A percentile compares a stretch with the other conserved stretches of the same genome.
Conservation (phyloP, 1,140 invertebrate genomes). For the Brachionus paranguensis region DNA sequence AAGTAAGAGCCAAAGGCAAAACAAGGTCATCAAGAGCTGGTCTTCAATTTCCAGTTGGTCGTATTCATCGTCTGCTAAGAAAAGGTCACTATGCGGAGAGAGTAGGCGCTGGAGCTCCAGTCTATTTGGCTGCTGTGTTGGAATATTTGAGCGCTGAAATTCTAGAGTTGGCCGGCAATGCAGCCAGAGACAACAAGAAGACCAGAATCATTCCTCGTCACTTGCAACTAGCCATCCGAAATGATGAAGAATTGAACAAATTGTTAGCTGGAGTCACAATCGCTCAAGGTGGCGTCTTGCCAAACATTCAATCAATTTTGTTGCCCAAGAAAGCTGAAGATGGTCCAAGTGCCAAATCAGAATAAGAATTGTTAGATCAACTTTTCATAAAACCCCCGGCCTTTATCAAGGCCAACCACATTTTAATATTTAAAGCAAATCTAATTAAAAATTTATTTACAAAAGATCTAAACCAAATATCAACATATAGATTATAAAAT, state of each 20-base stretch:
- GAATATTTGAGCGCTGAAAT: slow-evolving; percentile 56
- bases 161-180: slow-evolving; percentile 58
- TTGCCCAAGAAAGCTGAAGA: slow-evolving; percentile 49
- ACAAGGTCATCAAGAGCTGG: slow-evolving; percentile 63
- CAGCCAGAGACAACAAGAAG: background rate
- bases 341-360: background rate
- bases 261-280: background rate
- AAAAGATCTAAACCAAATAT: too few species aligned
- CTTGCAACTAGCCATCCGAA: background rate
- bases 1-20: slow-evolving; percentile 61
- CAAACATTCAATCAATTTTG: slow-evolving; percentile 53
- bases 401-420: slow-evolving; percentile 25
- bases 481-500: too few species aligned
- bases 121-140: slow-evolving; percentile 53
- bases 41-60: slow-evolving; percentile 62
- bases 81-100: slow-evolving; percentile 62
- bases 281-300: slow-evolving; percentile 50
- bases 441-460: too few species aligned
- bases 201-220: background rate
- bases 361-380: background rate
- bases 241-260: background rate
- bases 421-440: background rate
- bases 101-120: slow-evolving; percentile 56
- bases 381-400: background rate
- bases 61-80: slow-evolving; percentile 64